These are phyloP conservation scores for Portevinia maculata DNA, from an alignment of 2,888 invertebrate species.

Conservation along the genomic window DNA sequence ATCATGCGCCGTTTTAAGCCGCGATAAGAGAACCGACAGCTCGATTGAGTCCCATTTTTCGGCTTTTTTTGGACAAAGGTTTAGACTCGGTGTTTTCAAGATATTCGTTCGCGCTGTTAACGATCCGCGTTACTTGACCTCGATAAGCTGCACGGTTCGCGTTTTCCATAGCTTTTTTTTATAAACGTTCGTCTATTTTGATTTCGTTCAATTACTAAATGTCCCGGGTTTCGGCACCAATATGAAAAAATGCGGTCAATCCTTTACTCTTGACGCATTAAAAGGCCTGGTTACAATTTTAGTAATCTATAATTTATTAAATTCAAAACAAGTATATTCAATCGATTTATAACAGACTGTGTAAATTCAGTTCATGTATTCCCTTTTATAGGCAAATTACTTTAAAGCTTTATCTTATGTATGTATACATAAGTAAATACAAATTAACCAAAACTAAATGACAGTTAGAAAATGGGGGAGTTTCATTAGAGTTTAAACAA, in stretches of 20 bases:
- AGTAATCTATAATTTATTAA: no score
- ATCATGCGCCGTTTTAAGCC: conserved; percentile 6
- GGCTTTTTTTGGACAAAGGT: not conserved
- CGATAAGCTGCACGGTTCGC: conserved; percentile 20
- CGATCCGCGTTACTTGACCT: conserved; percentile 18
- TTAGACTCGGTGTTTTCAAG: conserved; percentile 4
- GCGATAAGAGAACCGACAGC: not conserved
- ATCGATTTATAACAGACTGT: no score
- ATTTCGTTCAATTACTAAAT: not conserved
- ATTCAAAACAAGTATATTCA: no score
- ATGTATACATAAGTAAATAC: no score
- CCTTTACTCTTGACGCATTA: not conserved
- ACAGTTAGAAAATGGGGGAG: no score
- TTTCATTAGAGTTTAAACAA: no score
- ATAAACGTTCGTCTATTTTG: not conserved
- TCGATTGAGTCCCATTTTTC: not conserved
- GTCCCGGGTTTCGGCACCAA: conserved; percentile 6
- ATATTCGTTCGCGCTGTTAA: conserved; percentile 18
- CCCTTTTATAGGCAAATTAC: no score
- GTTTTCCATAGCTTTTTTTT: conserved; percentile 1
- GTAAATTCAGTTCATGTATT: no score
- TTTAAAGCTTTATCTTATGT: no score
- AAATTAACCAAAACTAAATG: no score
- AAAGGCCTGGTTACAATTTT: not conserved
- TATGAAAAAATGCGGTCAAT: not conserved